These are phyloP conservation scores for Papilio xuthus DNA, from an alignment of 1,140 invertebrate genomes.

Conservation along the genomic window DNA sequence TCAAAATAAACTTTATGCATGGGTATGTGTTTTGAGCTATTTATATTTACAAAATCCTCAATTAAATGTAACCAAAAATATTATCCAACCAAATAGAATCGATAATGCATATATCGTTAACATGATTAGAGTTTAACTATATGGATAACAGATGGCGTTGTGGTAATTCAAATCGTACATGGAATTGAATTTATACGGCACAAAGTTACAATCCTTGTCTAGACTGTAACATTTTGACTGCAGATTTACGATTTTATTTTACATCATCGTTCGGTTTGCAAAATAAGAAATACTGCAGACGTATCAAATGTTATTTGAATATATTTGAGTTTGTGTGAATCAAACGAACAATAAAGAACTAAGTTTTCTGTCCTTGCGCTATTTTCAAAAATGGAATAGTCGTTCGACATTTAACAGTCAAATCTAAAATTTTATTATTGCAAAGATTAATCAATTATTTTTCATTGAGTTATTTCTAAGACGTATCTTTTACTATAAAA, in stretches of 20 bases:
- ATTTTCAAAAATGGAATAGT: too few species aligned
- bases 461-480: not conserved
- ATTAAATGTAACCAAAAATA: too few species aligned
- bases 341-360: not conserved
- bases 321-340: not conserved
- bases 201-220: constrained; percentile 5
- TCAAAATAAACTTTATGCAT: too few species aligned
- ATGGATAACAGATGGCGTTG: constrained; percentile 24
- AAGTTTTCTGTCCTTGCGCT: not conserved
- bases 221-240: not conserved
- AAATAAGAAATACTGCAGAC: constrained; percentile 17
- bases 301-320: not conserved
- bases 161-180: not conserved
- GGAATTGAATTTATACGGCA: constrained; percentile 20
- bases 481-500: too few species aligned
- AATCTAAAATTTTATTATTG: too few species aligned
- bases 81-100: not conserved
- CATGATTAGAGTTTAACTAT: not conserved
- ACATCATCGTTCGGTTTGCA: not conserved
- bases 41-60: too few species aligned
- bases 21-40: too few species aligned
- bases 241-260: constrained; percentile 22
- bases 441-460: too few species aligned
- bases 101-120: not conserved
- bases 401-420: too few species aligned